Percentiles rank a stretch among this genome's conserved stretches.
These are phyloP conservation scores for Tringa solitaria DNA, from an alignment of 2,113 vertebrate species.

Conservation along the genomic window DNA sequence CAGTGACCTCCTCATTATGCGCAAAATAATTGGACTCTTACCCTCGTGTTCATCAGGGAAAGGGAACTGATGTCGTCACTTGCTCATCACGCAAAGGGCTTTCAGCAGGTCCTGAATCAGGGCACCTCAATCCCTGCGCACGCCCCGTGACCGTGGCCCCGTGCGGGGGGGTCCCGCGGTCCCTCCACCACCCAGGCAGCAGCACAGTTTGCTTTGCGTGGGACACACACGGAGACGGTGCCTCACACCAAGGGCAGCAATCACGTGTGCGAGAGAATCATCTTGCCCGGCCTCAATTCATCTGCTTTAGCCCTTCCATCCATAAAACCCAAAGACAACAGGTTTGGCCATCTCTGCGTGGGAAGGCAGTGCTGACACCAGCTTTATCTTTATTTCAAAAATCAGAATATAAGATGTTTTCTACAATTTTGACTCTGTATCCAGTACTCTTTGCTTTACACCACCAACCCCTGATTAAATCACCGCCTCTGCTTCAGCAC, in stretches of 20 bases:
- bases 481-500: not conserved
- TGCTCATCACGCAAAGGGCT: not conserved
- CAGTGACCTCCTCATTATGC: conserved; percentile 17
- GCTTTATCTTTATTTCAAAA: not conserved
- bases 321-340: not conserved
- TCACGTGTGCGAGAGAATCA: not conserved
- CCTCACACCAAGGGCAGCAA: not conserved
- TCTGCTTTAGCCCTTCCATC: not conserved
- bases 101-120: not conserved
- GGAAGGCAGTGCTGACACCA: not conserved
- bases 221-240: not conserved
- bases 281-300: not conserved
- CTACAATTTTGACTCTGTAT: not conserved
- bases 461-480: not conserved
- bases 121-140: not conserved
- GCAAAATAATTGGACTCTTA: conserved; percentile 26
- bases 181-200: not conserved
- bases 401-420: not conserved
- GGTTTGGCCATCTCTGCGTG: not conserved
- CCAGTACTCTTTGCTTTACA: not conserved
- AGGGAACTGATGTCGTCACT: not conserved
- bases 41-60: not conserved
- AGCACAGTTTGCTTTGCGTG: not conserved
- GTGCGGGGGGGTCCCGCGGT: not conserved
- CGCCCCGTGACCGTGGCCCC: not conserved